These are phyloP conservation scores for Pedetes capensis DNA, from an alignment of 2,113 vertebrate genomes.

Conservation along the genomic window DNA sequence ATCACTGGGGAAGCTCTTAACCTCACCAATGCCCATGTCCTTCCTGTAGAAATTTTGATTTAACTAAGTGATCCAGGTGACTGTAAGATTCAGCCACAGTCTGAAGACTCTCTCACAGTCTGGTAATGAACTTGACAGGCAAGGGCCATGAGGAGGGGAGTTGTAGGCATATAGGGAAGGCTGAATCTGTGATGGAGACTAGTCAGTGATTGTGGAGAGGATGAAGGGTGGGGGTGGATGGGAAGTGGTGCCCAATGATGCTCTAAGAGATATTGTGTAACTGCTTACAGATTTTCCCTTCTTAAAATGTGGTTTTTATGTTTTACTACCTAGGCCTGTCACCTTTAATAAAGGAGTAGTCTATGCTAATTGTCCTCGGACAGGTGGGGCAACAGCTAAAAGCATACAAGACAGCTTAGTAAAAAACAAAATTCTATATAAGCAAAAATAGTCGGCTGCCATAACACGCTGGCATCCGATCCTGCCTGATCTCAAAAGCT, in stretches of 20 bases:
- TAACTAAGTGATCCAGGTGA: background rate
- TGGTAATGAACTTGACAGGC: background rate
- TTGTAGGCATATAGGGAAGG: background rate
- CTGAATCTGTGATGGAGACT: background rate
- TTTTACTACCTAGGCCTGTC: background rate
- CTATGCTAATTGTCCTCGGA: background rate
- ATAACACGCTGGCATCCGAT: no score
- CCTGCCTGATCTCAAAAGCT: no score
- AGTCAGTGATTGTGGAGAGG: background rate
- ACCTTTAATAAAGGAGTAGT: background rate
- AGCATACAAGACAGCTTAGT: background rate
- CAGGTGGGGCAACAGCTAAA: background rate
- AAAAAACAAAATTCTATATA: background rate
- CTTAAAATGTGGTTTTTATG: background rate
- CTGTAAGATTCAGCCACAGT: no score
- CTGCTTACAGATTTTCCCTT: background rate
- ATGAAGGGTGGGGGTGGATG: no score
- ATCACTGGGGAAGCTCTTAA: background rate
- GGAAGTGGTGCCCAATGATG: background rate
- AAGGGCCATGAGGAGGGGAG: accelerated
- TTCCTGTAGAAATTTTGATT: background rate
- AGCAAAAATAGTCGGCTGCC: background rate
- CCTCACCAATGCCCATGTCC: background rate
- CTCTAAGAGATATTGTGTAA: no score
- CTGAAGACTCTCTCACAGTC: background rate